Evolutionary conservation across 2,797 vertebrate species (phyloP).

Genomic region (Chrysolophus pictus): DNA sequence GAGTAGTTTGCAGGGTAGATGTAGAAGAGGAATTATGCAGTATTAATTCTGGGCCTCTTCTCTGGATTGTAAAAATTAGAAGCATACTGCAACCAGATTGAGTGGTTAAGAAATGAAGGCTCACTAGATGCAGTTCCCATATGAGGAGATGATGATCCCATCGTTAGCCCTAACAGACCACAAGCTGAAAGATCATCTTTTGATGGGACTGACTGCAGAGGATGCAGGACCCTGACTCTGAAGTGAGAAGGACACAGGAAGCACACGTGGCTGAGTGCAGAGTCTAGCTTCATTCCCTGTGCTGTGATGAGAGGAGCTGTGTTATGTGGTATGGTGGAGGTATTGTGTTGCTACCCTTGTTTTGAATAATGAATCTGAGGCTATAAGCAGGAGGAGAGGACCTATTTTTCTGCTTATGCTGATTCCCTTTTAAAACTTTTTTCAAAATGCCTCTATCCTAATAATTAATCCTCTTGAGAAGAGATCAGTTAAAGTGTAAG

Average conservation of each 20-base stretch:
- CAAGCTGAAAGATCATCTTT: neutral
- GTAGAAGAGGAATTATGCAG: neutral
- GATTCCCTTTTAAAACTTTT: neutral
- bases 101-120: neutral
- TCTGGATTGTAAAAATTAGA: neutral
- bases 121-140: neutral
- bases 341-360: neutral
- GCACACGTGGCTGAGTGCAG: too few relatives aligned
- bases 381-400: neutral
- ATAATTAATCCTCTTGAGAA: neutral
- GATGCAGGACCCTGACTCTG: too few relatives aligned
- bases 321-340: neutral
- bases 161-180: neutral
- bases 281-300: too few relatives aligned
- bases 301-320: neutral
- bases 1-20: neutral
- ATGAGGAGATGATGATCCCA: rapidly evolving
- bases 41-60: neutral
- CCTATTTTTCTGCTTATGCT: neutral
- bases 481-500: neutral
- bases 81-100: neutral
- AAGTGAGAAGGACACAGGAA: too few relatives aligned
- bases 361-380: neutral
- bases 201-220: too few relatives aligned
- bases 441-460: neutral